Evolutionary conservation across 2,888 invertebrate genomes (phyloP).

Genomic region (Agonopterix subpropinquella): DNA sequence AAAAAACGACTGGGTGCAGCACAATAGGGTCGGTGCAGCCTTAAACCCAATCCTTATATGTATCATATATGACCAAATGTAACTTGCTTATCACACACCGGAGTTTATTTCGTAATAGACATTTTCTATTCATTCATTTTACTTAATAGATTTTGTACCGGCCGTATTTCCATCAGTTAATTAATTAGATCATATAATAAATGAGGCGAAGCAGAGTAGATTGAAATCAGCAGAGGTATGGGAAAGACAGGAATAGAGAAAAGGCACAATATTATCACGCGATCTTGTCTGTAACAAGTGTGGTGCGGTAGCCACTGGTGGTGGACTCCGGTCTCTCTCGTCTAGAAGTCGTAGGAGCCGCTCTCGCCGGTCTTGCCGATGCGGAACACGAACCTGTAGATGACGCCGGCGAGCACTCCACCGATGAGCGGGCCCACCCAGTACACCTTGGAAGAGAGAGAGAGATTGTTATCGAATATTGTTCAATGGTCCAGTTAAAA

Average conservation of each 20-base stretch:
- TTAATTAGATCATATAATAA: too few species aligned
- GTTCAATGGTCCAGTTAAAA: not conserved
- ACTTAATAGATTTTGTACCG: too few species aligned
- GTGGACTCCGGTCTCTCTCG: too few species aligned
- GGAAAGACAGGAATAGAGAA: constrained; percentile 9
- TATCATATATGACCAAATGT: too few species aligned
- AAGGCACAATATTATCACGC: constrained; percentile 2
- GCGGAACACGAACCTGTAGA: constrained; percentile 83
- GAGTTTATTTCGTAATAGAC: too few species aligned
- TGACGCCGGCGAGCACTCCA: constrained; percentile 82
- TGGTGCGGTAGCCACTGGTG: constrained; percentile 4
- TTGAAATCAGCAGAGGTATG: constrained; percentile 13
- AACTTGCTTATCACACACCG: too few species aligned
- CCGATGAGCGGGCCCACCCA: constrained; percentile 91
- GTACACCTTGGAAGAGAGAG: constrained; percentile 77
- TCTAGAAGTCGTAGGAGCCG: constrained; percentile 86
- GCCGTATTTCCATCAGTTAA: too few species aligned
- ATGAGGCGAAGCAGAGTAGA: too few species aligned
- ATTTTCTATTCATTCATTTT: too few species aligned
- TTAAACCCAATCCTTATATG: too few species aligned
- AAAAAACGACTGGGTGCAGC: too few species aligned
- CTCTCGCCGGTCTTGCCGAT: constrained; percentile 83
- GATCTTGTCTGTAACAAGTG: not conserved
- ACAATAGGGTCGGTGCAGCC: too few species aligned
- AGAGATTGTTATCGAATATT: not conserved